Base-by-base conservation (phyloP, 2,797 vertebrate species). In the Phaenicophaeus curvirostris region DNA sequence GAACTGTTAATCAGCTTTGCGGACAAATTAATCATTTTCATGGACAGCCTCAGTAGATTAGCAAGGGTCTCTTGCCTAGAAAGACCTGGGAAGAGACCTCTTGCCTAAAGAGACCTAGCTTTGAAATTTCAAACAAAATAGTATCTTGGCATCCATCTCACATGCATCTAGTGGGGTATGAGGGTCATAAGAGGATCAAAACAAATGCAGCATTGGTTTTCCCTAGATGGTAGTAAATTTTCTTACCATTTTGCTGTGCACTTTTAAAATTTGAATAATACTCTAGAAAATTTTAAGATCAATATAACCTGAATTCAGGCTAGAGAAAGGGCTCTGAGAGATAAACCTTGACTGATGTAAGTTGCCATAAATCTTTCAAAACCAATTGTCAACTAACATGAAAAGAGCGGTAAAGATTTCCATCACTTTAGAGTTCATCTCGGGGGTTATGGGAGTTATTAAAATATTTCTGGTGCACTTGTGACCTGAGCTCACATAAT, bases 401-500 rank as follows among this genome's bases (percentile, higher is more conserved):
- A 94, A 93, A 95, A 89, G 37, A 80, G 54, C 42, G 93, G 83
- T 92, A 94, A 95, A 95, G 87, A 85, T 74, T 87, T 92, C 78
- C 81, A 78, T 87, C 13, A 42, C 58, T 71, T 74, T 37, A 75
- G 42, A 89, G 39, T 54, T 65, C 35, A 48, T 94, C 31, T 78
- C 7, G 0, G 51, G 46, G 8, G 5, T 58, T 94, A 74, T 54
- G 0, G 51, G 46, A 8, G 5, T 58, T 94, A 74, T 54, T 48
- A 61, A 20, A 76, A 73, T 13, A 51, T 44, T 92, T 94, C 92
- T 19, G 8, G 57, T 0, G 0, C 23, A 15, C 11, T 85, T 69
- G 71, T 44, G 55, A 48, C 90, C 72, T 58, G 17, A 37, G 27
- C 8, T 89, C 9, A 10, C 66, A 7, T 42, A 74, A 51, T 61